Evolutionary conservation across 2,797 vertebrate species (phyloP).

Genomic region (Fistularia commersonii): DNA sequence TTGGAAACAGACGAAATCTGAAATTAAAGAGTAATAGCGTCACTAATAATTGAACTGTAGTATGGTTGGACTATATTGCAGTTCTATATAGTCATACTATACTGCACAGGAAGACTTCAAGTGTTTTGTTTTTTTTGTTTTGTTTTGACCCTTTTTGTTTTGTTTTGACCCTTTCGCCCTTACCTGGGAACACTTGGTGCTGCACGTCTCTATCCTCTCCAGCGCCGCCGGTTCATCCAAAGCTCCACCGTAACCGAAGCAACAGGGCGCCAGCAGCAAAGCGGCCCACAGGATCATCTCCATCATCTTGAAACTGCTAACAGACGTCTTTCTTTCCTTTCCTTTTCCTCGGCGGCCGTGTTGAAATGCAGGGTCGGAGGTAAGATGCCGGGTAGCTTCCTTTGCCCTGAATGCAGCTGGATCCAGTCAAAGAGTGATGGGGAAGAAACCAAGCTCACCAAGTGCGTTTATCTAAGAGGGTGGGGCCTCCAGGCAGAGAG

Average conservation of each 20-base stretch:
- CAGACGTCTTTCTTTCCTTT: neutral
- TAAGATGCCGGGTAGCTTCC: too few species aligned
- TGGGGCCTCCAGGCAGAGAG: too few species aligned
- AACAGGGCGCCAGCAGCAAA: constrained; percentile 38
- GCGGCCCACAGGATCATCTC: constrained; percentile 50
- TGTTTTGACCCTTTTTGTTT: too few species aligned
- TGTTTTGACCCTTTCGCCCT: constrained; percentile 8
- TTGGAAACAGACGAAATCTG: too few species aligned
- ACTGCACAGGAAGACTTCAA: too few species aligned
- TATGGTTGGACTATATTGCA: too few species aligned
- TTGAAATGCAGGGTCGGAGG: neutral
- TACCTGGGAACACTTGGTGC: constrained; percentile 69
- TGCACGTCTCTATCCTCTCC: constrained; percentile 59
- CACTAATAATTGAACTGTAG: too few species aligned
- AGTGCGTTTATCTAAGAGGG: too few species aligned
- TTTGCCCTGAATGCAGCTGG: too few species aligned
- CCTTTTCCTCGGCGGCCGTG: neutral
- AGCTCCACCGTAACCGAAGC: constrained; percentile 33
- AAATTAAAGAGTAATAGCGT: too few species aligned
- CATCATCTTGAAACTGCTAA: neutral
- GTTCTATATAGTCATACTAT: too few species aligned
- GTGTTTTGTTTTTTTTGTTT: too few species aligned
- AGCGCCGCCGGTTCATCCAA: constrained; percentile 32
- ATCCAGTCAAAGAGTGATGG: neutral
- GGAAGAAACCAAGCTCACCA: neutral